Evolutionary conservation across 2,113 vertebrate species (phyloP).

Genomic region (Vulpes vulpes): DNA sequence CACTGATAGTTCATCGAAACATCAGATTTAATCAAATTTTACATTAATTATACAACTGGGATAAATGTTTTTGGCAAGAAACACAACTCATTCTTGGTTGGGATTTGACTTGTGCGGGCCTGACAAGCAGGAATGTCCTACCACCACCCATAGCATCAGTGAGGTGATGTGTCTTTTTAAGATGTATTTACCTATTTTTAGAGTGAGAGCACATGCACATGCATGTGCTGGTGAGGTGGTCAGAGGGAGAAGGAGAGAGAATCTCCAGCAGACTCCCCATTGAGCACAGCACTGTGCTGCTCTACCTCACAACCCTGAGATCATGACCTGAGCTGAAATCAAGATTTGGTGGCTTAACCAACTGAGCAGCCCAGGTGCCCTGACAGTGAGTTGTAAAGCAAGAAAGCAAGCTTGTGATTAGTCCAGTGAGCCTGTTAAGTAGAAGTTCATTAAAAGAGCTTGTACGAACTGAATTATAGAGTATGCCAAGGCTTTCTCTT

Average conservation of each 20-base stretch:
- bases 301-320: too few relatives aligned
- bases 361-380: neutral
- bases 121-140: neutral
- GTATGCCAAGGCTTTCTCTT: constrained; percentile 31
- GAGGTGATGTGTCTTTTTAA: neutral
- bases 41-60: neutral
- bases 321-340: too few relatives aligned
- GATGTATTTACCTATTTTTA: neutral
- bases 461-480: constrained; percentile 62
- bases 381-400: neutral
- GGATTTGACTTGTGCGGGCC: neutral
- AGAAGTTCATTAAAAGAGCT: constrained; percentile 56
- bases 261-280: too few relatives aligned
- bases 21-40: neutral
- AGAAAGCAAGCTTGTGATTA: constrained; percentile 46
- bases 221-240: too few relatives aligned
- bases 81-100: neutral
- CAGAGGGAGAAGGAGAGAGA: too few relatives aligned
- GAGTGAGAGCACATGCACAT: too few relatives aligned
- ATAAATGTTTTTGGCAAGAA: neutral
- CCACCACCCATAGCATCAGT: neutral
- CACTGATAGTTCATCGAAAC: neutral
- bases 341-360: too few relatives aligned
- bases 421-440: neutral
- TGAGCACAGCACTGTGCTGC: too few relatives aligned